phyloP scores from a whole-genome alignment of 2,888 invertebrate species.

The Pinctada fucata region DNA sequence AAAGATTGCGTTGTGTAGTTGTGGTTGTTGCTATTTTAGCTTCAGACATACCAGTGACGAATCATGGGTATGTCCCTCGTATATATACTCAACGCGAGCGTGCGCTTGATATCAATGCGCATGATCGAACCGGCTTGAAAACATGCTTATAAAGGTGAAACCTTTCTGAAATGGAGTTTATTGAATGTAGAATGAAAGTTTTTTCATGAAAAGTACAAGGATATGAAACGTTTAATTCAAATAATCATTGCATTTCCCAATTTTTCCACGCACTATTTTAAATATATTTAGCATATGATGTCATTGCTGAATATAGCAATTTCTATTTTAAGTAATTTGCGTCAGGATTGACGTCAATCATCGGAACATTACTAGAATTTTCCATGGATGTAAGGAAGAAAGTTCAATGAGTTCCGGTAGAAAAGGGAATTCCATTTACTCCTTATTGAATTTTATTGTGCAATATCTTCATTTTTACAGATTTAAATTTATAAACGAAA shows the following conservation, averaged over 20 bases:
- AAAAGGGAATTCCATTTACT: conserved; percentile 6
- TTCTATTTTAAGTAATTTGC: background rate
- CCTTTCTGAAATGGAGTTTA: background rate
- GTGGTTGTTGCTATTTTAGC: conserved; percentile 12
- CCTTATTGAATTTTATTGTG: background rate
- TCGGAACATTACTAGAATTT: background rate
- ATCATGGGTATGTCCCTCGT: conserved; percentile 8
- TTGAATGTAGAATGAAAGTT: background rate
- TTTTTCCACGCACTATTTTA: conserved; percentile 46
- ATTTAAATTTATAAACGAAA: no score
- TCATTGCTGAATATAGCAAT: background rate
- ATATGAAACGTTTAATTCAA: background rate
- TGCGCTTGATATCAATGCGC: conserved; percentile 8
- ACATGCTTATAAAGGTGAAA: background rate
- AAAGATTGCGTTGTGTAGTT: conserved; percentile 37
- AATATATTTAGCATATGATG: background rate
- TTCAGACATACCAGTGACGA: conserved; percentile 44
- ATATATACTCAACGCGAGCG: conserved; percentile 5
- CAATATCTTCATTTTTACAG: background rate
- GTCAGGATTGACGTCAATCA: background rate
- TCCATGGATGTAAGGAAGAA: background rate
- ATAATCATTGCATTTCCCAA: background rate
- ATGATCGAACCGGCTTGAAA: background rate
- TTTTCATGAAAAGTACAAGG: background rate
- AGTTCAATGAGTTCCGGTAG: background rate